Evolutionary conservation across 2,888 invertebrate species (phyloP), one percentile per base, ranked within the genome.

Genomic region (Tachina fera): DNA sequence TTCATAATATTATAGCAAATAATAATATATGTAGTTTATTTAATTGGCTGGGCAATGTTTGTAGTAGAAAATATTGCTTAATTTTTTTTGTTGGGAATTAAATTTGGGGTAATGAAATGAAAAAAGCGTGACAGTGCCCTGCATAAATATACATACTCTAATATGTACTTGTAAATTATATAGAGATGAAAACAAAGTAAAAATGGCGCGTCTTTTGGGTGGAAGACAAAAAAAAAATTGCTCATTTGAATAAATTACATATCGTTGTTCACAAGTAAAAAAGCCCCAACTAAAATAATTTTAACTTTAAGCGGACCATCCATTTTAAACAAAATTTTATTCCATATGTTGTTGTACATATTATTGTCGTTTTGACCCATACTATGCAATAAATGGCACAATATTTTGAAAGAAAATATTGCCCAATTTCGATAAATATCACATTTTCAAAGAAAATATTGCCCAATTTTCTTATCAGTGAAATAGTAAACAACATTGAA

Each of bases 81-180:
- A 74, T 56, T 68, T 31, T 45, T 51, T 61, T 71, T 56, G 16
- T 71, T 56, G 16, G 16, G 49, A 22, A 51, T 51, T 31, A 56
- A 58, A 76, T 76, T 75, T 84, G 22, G 75, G 75, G 65, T 58
- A 80, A 58, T 84, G 53, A 58, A 80, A 75, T 81, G 19, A 61
- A 75, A 68, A 68, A 31, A 53, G 45, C 45, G n/a, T 78, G 61
- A 61, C 41, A 61, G 53, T n/a, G 45, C 9, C 16, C 60, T 14
- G 4, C 9, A 47, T 13, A 16, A 22, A n/a, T 51, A 6, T 43
- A n/a, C 43, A 31, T 6, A 31, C 31, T 6, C 31, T 49, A 11
- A 31, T 14, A 9, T 45, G 53, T 14, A 6, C 31, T 39, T 43
- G 9, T n/a, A n/a, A 22, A 58, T n/a, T n/a, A n/a, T 16, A 67